Evolutionary conservation across 2,888 invertebrate genomes (phyloP).

Genomic region (Thyatira batis): DNA sequence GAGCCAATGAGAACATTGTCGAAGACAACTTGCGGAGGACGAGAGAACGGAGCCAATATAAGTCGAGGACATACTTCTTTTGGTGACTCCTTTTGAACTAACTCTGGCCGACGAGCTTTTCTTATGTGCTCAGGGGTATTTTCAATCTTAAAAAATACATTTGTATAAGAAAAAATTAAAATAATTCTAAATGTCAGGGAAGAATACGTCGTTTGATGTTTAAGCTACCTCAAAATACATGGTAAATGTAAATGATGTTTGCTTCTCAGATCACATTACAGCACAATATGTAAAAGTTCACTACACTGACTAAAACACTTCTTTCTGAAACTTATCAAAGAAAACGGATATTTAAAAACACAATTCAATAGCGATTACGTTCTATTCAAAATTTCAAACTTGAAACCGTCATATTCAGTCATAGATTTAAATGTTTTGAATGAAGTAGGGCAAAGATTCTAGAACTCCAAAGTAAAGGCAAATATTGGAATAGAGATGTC

Average conservation of each 20-base stretch:
- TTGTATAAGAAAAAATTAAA: neutral
- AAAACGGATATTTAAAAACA: neutral
- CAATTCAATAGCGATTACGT: too few species aligned
- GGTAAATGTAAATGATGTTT: neutral
- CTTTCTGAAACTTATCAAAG: neutral
- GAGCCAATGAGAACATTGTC: constrained; percentile 84
- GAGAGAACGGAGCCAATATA: constrained; percentile 85
- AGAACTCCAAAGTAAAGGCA: too few species aligned
- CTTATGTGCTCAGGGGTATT: constrained; percentile 75
- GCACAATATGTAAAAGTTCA: neutral
- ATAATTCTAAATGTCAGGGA: neutral
- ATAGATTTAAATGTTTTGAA: too few species aligned
- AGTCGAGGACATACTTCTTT: constrained; percentile 78
- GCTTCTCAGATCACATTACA: neutral
- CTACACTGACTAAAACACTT: neutral
- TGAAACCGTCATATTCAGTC: constrained; percentile 3
- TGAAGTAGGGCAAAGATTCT: too few species aligned
- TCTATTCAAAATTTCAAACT: constrained; percentile 27
- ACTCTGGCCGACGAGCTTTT: constrained; percentile 56
- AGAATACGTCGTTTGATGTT: neutral
- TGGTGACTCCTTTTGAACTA: constrained; percentile 47
- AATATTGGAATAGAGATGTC: too few species aligned
- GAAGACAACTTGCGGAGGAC: constrained; percentile 85
- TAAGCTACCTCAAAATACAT: constrained; percentile 59
- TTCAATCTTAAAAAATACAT: constrained; percentile 59